Conservation (phyloP, 2,888 invertebrate genomes). For the Lottia scabra region DNA sequence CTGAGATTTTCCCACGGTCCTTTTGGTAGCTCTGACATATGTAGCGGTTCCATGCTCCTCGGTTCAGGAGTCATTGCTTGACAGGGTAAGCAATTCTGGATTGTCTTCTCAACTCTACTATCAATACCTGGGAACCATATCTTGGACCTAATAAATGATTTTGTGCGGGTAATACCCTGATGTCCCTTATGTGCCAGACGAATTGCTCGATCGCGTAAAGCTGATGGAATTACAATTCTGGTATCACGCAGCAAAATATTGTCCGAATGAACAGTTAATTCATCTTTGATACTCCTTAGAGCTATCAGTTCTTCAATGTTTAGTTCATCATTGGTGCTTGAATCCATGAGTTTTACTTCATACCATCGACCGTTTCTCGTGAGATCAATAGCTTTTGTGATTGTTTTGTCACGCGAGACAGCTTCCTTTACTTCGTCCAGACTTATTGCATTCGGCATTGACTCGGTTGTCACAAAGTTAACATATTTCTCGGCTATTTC, state of each 20-base stretch:
- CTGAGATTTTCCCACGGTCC: conserved; percentile 9
- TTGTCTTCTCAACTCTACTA: conserved; percentile 11
- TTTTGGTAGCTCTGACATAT: conserved; percentile 16
- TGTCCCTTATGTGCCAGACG: conserved; percentile 40
- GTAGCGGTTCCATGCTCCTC: not conserved
- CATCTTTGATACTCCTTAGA: conserved; percentile 20
- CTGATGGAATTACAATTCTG: conserved; percentile 32
- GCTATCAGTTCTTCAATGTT: not conserved
- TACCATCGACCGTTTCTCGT: not conserved
- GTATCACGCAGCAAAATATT: conserved; percentile 23
- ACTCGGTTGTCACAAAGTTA: no score
- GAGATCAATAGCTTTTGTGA: conserved; percentile 6
- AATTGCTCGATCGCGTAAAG: conserved; percentile 31
- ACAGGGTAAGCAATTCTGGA: conserved; percentile 22
- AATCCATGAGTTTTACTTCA: not conserved
- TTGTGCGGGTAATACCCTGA: conserved; percentile 42
- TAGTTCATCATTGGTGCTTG: not conserved
- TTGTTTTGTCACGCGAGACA: conserved; percentile 3
- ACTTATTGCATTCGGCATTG: not conserved
- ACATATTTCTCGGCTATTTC: no score
- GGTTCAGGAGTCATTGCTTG: conserved; percentile 16
- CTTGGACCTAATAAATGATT: conserved; percentile 37
- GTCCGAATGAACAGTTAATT: conserved; percentile 17
- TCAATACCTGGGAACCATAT: conserved; percentile 40
- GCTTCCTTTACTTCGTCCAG: no score